phyloP scores from a whole-genome alignment of 2,113 vertebrate species.

The Nerophis lumbriciformis region DNA sequence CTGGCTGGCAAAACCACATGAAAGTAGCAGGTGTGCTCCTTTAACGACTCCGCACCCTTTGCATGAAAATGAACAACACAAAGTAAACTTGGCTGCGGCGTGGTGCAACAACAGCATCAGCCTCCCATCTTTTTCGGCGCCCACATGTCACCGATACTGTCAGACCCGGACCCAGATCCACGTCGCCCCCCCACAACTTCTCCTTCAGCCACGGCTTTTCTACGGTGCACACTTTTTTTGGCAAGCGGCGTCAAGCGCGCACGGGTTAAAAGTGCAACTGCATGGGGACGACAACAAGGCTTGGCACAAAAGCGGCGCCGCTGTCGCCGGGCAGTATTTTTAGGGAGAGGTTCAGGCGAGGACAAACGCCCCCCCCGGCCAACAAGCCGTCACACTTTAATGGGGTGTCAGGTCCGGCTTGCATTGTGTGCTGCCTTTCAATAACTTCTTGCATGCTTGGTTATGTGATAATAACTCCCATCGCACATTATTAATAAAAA shows the following conservation, averaged over 20 bases:
- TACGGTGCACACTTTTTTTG: constrained; percentile 8
- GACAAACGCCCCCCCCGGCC: constrained; percentile 63
- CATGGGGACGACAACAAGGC: constrained; percentile 12
- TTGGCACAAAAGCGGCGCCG: constrained; percentile 48
- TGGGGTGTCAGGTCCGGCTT: constrained; percentile 64
- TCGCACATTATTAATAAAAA: constrained; percentile 9
- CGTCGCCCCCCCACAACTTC: neutral
- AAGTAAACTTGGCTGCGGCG: too few species aligned
- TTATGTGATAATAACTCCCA: constrained; percentile 4
- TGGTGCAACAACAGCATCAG: too few species aligned
- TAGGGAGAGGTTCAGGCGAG: constrained; percentile 68
- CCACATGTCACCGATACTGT: constrained; percentile 8
- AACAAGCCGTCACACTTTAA: constrained; percentile 71
- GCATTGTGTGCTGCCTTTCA: constrained; percentile 50
- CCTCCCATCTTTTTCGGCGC: constrained; percentile 15
- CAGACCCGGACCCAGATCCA: constrained; percentile 7
- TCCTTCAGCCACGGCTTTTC: neutral
- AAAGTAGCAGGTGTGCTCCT: too few species aligned
- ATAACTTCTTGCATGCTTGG: constrained; percentile 10
- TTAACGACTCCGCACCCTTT: too few species aligned
- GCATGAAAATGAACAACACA: too few species aligned
- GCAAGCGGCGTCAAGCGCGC: constrained; percentile 52
- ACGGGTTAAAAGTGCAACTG: constrained; percentile 43
- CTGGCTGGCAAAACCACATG: too few species aligned
- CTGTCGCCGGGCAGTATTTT: constrained; percentile 55